phyloP scores from a whole-genome alignment of 2,113 vertebrate species.

The Bufo gargarizans region DNA sequence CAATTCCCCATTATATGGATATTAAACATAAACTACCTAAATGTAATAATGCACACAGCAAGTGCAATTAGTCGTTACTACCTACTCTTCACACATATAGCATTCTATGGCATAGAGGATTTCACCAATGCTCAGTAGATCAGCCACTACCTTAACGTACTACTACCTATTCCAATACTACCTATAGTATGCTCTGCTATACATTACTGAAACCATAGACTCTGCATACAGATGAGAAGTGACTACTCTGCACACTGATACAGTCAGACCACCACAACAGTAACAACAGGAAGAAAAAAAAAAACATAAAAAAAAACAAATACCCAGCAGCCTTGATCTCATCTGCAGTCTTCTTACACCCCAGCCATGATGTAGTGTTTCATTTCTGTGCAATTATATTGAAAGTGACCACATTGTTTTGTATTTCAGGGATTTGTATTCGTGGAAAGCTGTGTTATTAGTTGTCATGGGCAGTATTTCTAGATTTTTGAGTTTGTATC shows the following conservation, averaged over 20 bases:
- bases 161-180: conserved; percentile 62
- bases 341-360: background rate
- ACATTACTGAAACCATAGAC: conserved; percentile 1
- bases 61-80: conserved; percentile 74
- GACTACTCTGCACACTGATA: background rate
- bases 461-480: conserved; percentile 11
- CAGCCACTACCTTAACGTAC: conserved; percentile 31
- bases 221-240: background rate
- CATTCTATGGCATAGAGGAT: background rate
- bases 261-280: background rate
- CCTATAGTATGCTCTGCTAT: conserved; percentile 60
- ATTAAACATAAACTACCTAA: conserved; percentile 74
- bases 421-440: conserved; percentile 45
- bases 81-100: conserved; percentile 67
- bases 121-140: background rate
- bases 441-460: background rate
- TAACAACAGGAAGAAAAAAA: background rate
- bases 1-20: background rate
- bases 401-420: conserved; percentile 51
- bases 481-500: conserved; percentile 61
- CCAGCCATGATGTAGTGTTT: conserved; percentile 21
- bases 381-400: conserved; percentile 30
- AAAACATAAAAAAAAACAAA: background rate
- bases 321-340: background rate
- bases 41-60: conserved; percentile 60